Evolutionary conservation across 2,113 vertebrate species (phyloP).

Genomic region (Scartelaos histophorus): DNA sequence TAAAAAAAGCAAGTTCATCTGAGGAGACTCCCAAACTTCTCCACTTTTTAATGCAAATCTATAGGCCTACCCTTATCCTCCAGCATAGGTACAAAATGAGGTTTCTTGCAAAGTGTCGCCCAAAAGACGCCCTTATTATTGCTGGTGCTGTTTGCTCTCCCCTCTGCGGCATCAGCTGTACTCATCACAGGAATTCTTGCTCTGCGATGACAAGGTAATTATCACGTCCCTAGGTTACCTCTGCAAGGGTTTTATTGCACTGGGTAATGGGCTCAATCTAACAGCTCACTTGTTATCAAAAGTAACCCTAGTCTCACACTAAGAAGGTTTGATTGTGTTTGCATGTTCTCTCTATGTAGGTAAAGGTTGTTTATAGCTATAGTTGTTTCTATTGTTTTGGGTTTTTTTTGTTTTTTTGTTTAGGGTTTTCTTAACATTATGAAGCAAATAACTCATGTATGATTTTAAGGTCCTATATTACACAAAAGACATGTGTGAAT

Average conservation of each 20-base stretch:
- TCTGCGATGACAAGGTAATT: constrained; percentile 42
- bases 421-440: too few species aligned
- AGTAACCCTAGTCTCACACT: background rate
- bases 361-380: too few species aligned
- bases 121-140: background rate
- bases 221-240: constrained; percentile 13
- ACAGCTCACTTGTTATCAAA: constrained; percentile 11
- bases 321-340: background rate
- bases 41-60: background rate
- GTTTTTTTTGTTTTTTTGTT: too few species aligned
- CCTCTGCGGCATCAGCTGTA: constrained; percentile 20
- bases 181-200: constrained; percentile 15
- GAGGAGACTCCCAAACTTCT: background rate
- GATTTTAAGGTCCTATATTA: too few species aligned
- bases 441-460: too few species aligned
- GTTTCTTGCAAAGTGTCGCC: background rate
- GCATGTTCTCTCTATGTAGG: too few species aligned
- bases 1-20: background rate
- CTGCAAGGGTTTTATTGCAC: constrained; percentile 23
- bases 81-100: background rate
- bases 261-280: constrained; percentile 11
- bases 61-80: background rate
- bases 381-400: too few species aligned
- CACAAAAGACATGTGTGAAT: too few species aligned
- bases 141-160: constrained; percentile 9